Base-by-base conservation (phyloP, 2,888 invertebrate genomes). In the Clunio marinus region DNA sequence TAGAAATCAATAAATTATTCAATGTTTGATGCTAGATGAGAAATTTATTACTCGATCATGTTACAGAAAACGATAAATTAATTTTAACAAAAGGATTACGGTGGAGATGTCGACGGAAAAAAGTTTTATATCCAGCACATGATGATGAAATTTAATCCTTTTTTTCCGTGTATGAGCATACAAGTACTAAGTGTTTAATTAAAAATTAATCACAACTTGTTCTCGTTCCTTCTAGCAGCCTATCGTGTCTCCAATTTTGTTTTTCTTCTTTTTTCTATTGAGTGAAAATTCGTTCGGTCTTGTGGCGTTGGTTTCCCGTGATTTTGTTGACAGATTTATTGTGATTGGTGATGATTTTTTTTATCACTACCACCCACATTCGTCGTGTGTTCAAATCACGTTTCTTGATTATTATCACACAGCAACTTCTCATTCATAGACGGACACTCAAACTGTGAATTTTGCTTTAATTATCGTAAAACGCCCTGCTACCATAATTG, bases 131-230 rank as follows among this genome's bases (percentile, higher is more conserved):
- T 7, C 32, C 3, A n/a, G 41, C 51, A 22, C n/a, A n/a, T n/a
- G n/a, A n/a, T 17, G 8, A 17, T 51, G 51, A 37, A 15, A 37
- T 63, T 63, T 63, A 27, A 27, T 45, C 45, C 22, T 20, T 20
- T 24, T 60, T 41, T 57, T 57, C 13, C 2, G 24, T 57, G 25
- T 2, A 27, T n/a, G 24, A 22, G 22, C 1, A 17, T 35, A 5
- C 37, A 15, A 13, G 7, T 22, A 8, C 20, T 35, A 15, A 32
- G 32, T 28, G 45, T 63, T 63, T 63, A 63, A 63, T 63, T 45
- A 63, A 63, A 63, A 63, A 63, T 63, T 63, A 63, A 63, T 63
- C 27, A 63, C 5, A 35, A 24, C n/a, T 37, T 37, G 41, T 41
- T 60, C 13, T 60, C n/a, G 20, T 22, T 35, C 15, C 15, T 35